Base-by-base conservation (phyloP, 2,797 vertebrate species). In the Enteromius thamalakanensis region DNA sequence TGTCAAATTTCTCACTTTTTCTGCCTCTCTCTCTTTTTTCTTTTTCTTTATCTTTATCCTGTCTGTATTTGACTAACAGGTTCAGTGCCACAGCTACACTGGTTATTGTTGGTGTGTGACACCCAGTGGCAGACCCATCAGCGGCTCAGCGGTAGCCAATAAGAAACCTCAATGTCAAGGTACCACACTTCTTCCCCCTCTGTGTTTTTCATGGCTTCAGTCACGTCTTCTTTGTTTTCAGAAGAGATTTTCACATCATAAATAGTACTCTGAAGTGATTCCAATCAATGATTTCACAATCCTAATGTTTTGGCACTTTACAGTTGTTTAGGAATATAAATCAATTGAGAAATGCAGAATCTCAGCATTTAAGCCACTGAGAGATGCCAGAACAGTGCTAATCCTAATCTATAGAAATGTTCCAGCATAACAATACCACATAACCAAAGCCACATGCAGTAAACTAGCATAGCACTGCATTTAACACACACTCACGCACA, bases 51-150 rank as follows among this genome's bases (percentile, higher is more conserved):
- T 9, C 40, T 42, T 42, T 42, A 42, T 72, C 71, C 82, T 81
- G 55, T 84, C 82, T 81, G 55, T 84, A 7, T 86, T 49, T 85
- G 49, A 23, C 47, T 88, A 81, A 34, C 92, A 99, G 98, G 96
- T 99, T 86, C 98, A 99, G 90, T 99, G 98, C 88, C 98, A 99
- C 87, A 98, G 98, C 91, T 99, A 97, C 92, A 99, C 98, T 1
- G 97, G 98, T 42, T 99, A 99, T 91, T 99, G 98, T 87, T 99
- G 98, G 98, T 99, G 98, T 53, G 98, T 99, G 83, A 98, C 96
- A 0, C 96, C 97, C 76, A 97, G 96, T 0, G 98, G 98, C 3
- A 94, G 97, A 74, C 98, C 98, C 11, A 96, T 99, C 92, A 98
- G 97, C 4, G 98, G 98, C 87, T 98, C 98, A 7, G 97, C 98